Evolutionary conservation across 1,140 invertebrate genomes (phyloP).

Genomic region (Rhopalosiphum padi): DNA sequence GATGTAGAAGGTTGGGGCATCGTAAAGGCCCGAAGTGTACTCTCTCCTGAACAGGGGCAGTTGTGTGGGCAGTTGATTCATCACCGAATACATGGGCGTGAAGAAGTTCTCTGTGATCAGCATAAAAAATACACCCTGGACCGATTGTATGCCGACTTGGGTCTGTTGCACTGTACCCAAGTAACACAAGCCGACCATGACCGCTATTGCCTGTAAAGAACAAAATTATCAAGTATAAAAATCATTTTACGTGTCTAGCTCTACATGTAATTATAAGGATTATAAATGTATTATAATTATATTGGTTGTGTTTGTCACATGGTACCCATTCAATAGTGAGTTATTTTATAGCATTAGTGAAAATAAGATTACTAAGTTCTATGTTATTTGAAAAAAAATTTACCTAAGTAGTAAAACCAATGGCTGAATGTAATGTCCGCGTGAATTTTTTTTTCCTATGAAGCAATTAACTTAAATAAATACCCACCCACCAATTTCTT

Average conservation of each 20-base stretch:
- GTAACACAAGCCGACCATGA: constrained; percentile 82
- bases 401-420: not conserved
- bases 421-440: not conserved
- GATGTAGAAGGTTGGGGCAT: constrained; percentile 76
- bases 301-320: no score
- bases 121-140: constrained; percentile 83
- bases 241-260: not conserved
- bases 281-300: no score
- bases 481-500: no score
- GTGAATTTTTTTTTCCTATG: no score
- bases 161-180: constrained; percentile 72
- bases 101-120: constrained; percentile 88
- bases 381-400: no score
- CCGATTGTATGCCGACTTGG: constrained; percentile 80
- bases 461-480: no score
- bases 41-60: constrained; percentile 81
- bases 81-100: constrained; percentile 82
- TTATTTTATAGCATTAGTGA: no score
- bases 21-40: constrained; percentile 78
- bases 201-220: constrained; percentile 70
- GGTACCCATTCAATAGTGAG: no score
- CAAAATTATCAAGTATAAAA: not conserved
- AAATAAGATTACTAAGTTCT: no score
- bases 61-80: constrained; percentile 79
- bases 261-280: no score